Conservation (phyloP, 2,888 invertebrate species). For the Eugnorisma glareosa region DNA sequence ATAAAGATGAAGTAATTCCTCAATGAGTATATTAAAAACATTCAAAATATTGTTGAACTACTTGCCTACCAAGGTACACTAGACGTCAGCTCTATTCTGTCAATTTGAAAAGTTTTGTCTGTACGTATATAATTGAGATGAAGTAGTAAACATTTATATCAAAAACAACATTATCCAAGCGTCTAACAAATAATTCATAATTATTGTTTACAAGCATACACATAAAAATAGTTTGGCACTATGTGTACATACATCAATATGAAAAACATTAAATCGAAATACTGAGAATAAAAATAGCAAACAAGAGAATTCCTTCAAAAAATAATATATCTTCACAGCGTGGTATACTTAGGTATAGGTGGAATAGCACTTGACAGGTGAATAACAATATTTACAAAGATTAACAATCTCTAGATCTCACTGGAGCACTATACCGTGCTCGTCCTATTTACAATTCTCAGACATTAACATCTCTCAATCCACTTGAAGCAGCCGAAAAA, state of each 20-base stretch:
- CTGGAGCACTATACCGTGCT: conserved; percentile 67
- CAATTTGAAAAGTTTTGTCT: conserved; percentile 55
- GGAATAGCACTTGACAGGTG: conserved; percentile 83
- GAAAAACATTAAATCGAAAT: conserved; percentile 77
- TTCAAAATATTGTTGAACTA: conserved; percentile 68
- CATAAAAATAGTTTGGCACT: conserved; percentile 86
- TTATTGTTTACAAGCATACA: conserved; percentile 76
- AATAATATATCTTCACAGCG: conserved; percentile 83
- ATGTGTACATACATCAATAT: conserved; percentile 76
- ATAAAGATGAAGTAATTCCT: conserved; percentile 65
- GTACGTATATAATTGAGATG: conserved; percentile 54
- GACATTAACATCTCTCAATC: conserved; percentile 62
- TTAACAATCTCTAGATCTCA: conserved; percentile 82
- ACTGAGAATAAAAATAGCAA: conserved; percentile 78
- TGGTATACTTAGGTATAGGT: conserved; percentile 75
- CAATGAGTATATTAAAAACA: conserved; percentile 69
- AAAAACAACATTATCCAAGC: conserved; percentile 66
- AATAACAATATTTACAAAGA: conserved; percentile 88
- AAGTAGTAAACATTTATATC: conserved; percentile 57
- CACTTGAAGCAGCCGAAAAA: conserved; percentile 52
- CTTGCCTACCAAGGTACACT: conserved; percentile 68
- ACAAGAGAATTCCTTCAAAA: conserved; percentile 77
- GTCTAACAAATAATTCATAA: conserved; percentile 66
- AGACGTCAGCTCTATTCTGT: conserved; percentile 68
- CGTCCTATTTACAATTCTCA: conserved; percentile 65